Conservation (phyloP, 2,113 vertebrate species). For the Dipodomys spectabilis region DNA sequence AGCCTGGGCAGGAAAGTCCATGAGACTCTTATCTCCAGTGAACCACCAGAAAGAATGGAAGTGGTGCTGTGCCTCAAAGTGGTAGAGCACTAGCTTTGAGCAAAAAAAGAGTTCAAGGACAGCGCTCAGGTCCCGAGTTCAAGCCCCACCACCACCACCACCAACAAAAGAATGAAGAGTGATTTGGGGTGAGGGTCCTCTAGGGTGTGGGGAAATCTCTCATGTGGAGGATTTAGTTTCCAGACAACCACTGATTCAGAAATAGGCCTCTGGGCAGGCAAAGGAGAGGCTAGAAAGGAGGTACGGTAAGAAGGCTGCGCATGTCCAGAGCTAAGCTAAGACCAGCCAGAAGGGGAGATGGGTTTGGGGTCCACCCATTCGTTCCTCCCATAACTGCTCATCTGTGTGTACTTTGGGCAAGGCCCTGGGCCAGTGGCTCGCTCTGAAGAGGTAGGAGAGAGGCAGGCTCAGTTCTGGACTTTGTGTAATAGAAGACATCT, state of each 20-base stretch:
- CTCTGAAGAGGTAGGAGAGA: not conserved
- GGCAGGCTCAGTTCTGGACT: not conserved
- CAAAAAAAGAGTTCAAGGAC: too few relatives aligned
- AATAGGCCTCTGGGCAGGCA: not conserved
- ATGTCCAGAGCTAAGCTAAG: not conserved
- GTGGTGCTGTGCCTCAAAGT: too few relatives aligned
- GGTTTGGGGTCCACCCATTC: fast-evolving
- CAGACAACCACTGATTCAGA: not conserved
- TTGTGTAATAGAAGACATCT: not conserved
- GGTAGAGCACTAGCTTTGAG: too few relatives aligned
- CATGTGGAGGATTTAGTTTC: not conserved
- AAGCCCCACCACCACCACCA: too few relatives aligned
- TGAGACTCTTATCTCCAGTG: too few relatives aligned
- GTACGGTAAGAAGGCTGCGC: not conserved
- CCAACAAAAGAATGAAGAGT: not conserved
- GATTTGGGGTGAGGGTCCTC: not conserved
- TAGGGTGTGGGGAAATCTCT: too few relatives aligned
- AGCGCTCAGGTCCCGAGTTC: too few relatives aligned
- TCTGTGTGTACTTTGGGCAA: not conserved
- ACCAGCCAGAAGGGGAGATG: not conserved
- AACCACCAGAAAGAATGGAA: too few relatives aligned
- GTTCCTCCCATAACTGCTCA: not conserved
- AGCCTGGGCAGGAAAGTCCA: too few relatives aligned
- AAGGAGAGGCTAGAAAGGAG: not conserved
- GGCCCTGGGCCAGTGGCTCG: not conserved